phyloP scores from a whole-genome alignment of 1,140 invertebrate genomes.

The Monomorium pharaonis region DNA sequence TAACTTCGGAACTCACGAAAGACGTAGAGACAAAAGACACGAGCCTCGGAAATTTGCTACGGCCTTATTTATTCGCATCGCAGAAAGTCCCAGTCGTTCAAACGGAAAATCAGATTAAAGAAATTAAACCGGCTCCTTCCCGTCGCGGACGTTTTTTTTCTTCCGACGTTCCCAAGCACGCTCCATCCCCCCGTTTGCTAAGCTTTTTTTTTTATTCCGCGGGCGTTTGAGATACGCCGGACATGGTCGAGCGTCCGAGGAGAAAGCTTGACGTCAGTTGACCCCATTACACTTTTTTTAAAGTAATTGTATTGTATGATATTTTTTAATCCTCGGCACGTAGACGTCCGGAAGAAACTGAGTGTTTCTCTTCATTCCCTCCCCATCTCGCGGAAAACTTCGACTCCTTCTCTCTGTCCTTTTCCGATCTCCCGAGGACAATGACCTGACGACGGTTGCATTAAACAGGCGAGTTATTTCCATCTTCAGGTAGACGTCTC shows the following conservation, averaged over 20 bases:
- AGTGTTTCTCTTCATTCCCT: conserved; percentile 14
- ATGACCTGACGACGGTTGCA: conserved; percentile 63
- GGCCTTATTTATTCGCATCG: conserved; percentile 4
- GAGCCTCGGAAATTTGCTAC: background rate
- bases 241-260: background rate
- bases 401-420: background rate
- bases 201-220: conserved; percentile 12
- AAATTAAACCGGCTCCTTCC: conserved; percentile 15
- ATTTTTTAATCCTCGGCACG: conserved; percentile 29
- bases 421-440: conserved; percentile 41
- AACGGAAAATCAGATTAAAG: conserved; percentile 1
- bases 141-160: background rate
- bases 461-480: conserved; percentile 66
- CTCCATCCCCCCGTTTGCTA: background rate
- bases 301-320: conserved; percentile 51
- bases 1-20: background rate
- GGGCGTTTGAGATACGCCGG: background rate
- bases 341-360: conserved; percentile 13
- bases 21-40: background rate
- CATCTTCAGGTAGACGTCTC: background rate
- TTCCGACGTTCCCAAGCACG: background rate
- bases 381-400: conserved; percentile 42
- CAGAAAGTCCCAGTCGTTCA: background rate
- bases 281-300: conserved; percentile 59
- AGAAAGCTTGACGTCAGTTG: conserved; percentile 37